Evolutionary conservation across 2,888 invertebrate genomes (phyloP), one percentile per base, ranked within the genome.

Genomic region (Scotopteryx bipunctaria): DNA sequence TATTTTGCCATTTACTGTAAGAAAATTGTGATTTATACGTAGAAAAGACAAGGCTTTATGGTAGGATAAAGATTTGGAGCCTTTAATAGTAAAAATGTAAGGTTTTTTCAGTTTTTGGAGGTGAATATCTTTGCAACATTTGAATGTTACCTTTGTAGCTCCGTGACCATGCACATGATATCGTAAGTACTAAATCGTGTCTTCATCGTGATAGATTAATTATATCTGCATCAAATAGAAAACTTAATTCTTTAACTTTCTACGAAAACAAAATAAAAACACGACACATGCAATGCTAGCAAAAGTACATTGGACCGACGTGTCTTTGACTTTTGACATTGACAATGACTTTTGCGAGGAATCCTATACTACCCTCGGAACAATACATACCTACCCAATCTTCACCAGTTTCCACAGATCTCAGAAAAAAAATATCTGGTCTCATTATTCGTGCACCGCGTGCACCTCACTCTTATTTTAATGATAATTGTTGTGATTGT

Each of bases 181-280:
- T 99, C 99, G 69, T 95, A 95, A 0, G 98, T 97, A 75, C 96
- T 97, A 82, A 98, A 99, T 71, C 98, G 92, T 0, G 94, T 95
- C 92, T 99, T 99, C 99, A 99, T 99, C 66, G 80, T 84, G 56
- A 33, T 11, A 17, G 40, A 14, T 54, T 9, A 56, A 27, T 35
- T 52, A 13, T 49, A 27, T 50, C 41, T 14, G 35, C 17, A 50
- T 16, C 14, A 50, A 15, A n/a, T 15, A 19, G 16, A 25, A 9
- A 21, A 33, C 32, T 27, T 32, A 25, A 9, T 29, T 23, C 11
- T 27, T 4, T 21, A n/a, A n/a, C n/a, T n/a, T n/a, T 37, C 19
- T 21, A 4, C 11, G 11, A n/a, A 16, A 27, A 17, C 33, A 44
- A 15, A 41, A 9, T 13, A 15, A 25, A 25, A 25, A 11, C 27